These are phyloP conservation scores for Harmothoe impar DNA, from an alignment of 2,888 invertebrate genomes.

Conservation along the genomic window DNA sequence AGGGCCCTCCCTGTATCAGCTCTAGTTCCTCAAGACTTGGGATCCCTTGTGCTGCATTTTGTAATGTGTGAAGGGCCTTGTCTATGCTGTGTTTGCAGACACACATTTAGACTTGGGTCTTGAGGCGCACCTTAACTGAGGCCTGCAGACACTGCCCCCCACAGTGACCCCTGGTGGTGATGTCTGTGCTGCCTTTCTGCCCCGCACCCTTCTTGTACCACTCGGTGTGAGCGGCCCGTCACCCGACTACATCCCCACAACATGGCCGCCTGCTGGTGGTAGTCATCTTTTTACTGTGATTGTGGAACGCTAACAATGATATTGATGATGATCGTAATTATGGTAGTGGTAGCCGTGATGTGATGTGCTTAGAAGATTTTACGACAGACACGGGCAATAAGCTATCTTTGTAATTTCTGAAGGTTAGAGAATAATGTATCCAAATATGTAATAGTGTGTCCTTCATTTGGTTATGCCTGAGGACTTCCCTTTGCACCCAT, in stretches of 20 bases:
- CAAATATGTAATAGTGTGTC: neutral
- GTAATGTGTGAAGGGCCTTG: too few species aligned
- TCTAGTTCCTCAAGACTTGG: too few species aligned
- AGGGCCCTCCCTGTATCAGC: too few species aligned
- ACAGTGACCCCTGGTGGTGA: too few species aligned
- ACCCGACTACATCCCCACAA: neutral
- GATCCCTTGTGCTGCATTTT: too few species aligned
- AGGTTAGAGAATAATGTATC: neutral
- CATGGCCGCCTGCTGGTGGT: neutral
- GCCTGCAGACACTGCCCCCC: too few species aligned
- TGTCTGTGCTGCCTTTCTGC: too few species aligned
- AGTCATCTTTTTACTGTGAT: constrained; percentile 48
- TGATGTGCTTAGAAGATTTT: constrained; percentile 40
- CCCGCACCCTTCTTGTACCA: too few species aligned
- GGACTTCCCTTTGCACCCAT: neutral
- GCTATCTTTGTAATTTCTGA: constrained; percentile 11
- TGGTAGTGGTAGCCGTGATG: constrained; percentile 18
- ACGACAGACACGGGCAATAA: constrained; percentile 10
- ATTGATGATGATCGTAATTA: too few species aligned
- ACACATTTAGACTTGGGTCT: too few species aligned
- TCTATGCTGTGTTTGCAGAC: too few species aligned
- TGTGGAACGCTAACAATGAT: constrained; percentile 3
- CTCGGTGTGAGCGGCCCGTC: neutral
- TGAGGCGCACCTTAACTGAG: too few species aligned
- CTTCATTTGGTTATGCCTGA: neutral